Percentiles rank a stretch among this genome's conserved stretches.
phyloP scores from a whole-genome alignment of 2,797 vertebrate species.

The Meriones psammophilus region DNA sequence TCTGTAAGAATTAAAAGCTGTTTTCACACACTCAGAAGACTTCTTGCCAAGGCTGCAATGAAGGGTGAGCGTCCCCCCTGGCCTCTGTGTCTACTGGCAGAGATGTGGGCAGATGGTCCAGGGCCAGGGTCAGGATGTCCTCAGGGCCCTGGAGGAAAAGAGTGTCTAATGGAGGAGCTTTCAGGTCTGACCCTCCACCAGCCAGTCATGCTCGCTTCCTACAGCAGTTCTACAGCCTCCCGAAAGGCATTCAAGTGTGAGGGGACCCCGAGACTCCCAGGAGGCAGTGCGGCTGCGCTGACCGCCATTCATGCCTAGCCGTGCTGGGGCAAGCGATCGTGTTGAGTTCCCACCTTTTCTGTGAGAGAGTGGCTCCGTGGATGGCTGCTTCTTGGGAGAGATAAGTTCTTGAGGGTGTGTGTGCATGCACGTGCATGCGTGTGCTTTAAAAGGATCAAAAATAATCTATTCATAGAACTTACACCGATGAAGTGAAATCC shows the following conservation, averaged over 20 bases:
- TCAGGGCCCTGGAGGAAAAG: not conserved
- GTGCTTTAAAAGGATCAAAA: not conserved
- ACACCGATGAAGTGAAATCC: not conserved
- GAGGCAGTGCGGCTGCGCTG: not conserved
- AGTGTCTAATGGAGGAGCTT: not conserved
- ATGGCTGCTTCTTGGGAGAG: not conserved
- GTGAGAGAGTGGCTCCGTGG: not conserved
- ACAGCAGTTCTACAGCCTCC: not conserved
- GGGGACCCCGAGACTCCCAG: not conserved
- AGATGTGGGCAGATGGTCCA: fast-evolving
- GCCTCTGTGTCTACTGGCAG: not conserved
- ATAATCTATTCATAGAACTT: not conserved
- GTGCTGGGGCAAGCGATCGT: fast-evolving
- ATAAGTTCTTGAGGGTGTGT: not conserved
- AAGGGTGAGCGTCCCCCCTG: not conserved
- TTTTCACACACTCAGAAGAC: not conserved
- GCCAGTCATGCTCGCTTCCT: not conserved
- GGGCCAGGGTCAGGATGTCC: not conserved
- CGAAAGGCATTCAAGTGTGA: not conserved
- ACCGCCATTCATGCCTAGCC: no score
- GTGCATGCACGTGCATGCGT: fast-evolving
- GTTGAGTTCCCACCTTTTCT: not conserved
- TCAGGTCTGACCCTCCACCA: not conserved
- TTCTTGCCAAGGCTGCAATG: not conserved
- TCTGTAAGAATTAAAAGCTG: constrained; percentile 1